These are phyloP conservation scores for Cryptomyrus ogoouensis DNA, from an alignment of 2,113 vertebrate species.

Conservation along the genomic window DNA sequence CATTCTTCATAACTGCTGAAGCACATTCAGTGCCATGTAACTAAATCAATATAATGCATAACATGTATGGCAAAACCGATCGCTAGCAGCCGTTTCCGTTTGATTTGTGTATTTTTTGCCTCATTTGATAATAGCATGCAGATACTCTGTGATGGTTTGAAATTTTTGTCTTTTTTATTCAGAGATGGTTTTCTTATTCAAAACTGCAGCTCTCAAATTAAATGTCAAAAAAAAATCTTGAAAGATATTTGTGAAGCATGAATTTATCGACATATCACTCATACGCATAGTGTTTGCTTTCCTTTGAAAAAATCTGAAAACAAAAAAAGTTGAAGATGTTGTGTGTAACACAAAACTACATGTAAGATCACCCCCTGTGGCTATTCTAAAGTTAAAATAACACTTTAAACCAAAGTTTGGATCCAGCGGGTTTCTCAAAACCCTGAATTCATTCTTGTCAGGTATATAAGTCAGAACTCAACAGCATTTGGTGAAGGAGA, in stretches of 20 bases:
- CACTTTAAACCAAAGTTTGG: background rate
- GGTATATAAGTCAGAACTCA: conserved; percentile 22
- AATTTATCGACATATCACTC: background rate
- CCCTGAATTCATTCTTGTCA: conserved; percentile 19
- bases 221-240: background rate
- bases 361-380: background rate
- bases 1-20: background rate
- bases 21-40: background rate
- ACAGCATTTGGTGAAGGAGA: conserved; percentile 13
- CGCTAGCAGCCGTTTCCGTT: background rate
- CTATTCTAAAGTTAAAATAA: conserved; percentile 9
- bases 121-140: background rate
- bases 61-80: background rate
- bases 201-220: background rate
- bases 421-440: background rate
- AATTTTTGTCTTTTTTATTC: background rate
- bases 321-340: background rate
- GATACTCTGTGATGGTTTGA: background rate
- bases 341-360: background rate
- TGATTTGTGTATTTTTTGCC: background rate
- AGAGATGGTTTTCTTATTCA: background rate
- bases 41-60: background rate
- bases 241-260: background rate
- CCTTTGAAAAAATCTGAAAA: background rate
- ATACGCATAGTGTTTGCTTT: background rate